phyloP scores from a whole-genome alignment of 2,797 vertebrate genomes.

The Benthosema pterotum region DNA sequence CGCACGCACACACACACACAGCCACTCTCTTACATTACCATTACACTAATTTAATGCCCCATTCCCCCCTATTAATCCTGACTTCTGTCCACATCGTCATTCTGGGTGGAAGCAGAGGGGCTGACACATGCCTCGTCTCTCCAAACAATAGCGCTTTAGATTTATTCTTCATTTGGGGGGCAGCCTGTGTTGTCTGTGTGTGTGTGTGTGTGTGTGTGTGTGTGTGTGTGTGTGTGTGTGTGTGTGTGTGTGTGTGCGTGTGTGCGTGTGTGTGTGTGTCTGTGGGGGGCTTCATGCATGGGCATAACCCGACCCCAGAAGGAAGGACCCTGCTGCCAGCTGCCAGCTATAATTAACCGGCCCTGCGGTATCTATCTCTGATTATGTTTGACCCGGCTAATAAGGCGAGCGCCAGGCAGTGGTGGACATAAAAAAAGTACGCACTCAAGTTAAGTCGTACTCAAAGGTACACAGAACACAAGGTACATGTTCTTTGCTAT shows the following conservation, averaged over 20 bases:
- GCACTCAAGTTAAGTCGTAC: no score
- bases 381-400: conserved; percentile 84
- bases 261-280: conserved; percentile 7
- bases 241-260: conserved; percentile 18
- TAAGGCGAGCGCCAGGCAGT: conserved; percentile 71
- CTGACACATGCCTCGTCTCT: conserved; percentile 65
- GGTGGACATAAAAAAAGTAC: no score
- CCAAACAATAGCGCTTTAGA: conserved; percentile 72
- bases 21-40: conserved; percentile 45
- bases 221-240: conserved; percentile 15
- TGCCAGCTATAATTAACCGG: conserved; percentile 83
- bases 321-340: conserved; percentile 80
- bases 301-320: conserved; percentile 80
- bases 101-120: conserved; percentile 70
- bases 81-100: conserved; percentile 71
- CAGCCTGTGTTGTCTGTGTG: conserved; percentile 49
- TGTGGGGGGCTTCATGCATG: conserved; percentile 63
- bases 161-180: conserved; percentile 73
- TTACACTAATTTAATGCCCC: conserved; percentile 76
- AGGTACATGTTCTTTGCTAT: no score
- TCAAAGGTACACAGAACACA: no score
- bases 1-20: conserved; percentile 2
- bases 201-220: conserved; percentile 14
- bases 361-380: conserved; percentile 80
- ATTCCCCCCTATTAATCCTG: conserved; percentile 77